A percentile compares a stretch with the other conserved stretches of the same genome.
Conservation (phyloP, 2,888 invertebrate genomes). For the Nomada lathburiana region DNA sequence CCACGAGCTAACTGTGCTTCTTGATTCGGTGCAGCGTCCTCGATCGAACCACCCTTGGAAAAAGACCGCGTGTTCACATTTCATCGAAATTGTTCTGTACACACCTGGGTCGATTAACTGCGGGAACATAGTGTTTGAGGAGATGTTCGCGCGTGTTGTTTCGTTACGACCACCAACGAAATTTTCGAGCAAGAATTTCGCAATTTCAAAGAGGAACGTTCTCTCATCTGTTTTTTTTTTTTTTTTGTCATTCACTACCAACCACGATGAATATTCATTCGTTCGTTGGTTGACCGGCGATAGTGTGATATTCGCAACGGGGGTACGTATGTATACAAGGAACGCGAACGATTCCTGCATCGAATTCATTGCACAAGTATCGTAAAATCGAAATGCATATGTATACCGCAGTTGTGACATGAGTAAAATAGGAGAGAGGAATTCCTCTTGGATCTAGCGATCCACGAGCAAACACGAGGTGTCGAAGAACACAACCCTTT, state of each 20-base stretch:
- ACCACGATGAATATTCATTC: conserved; percentile 44
- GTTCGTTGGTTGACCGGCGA: not conserved
- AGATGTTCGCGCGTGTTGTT: conserved; percentile 41
- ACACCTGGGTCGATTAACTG: conserved; percentile 11
- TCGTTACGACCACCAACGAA: conserved; percentile 72
- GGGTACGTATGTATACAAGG: not conserved
- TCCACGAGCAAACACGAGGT: conserved; percentile 54
- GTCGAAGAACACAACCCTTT: conserved; percentile 64
- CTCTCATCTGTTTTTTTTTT: conserved; percentile 1
- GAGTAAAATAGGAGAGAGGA: not conserved
- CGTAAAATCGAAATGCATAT: not conserved
- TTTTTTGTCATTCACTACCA: conserved; percentile 27
- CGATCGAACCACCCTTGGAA: conserved; percentile 7
- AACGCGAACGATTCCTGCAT: not conserved
- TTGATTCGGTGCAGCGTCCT: conserved; percentile 16
- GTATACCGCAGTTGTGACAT: too few relatives aligned
- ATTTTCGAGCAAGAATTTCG: conserved; percentile 26
- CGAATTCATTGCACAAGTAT: not conserved
- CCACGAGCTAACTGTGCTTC: conserved; percentile 10
- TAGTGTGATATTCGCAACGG: not conserved
- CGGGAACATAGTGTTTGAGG: conserved; percentile 11
- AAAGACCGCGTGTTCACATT: conserved; percentile 15
- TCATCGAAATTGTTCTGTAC: conserved; percentile 26
- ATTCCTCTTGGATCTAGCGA: conserved; percentile 50
- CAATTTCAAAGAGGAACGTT: conserved; percentile 14